Conservation (phyloP, 2,888 invertebrate species). For the Teleogryllus oceanicus region DNA sequence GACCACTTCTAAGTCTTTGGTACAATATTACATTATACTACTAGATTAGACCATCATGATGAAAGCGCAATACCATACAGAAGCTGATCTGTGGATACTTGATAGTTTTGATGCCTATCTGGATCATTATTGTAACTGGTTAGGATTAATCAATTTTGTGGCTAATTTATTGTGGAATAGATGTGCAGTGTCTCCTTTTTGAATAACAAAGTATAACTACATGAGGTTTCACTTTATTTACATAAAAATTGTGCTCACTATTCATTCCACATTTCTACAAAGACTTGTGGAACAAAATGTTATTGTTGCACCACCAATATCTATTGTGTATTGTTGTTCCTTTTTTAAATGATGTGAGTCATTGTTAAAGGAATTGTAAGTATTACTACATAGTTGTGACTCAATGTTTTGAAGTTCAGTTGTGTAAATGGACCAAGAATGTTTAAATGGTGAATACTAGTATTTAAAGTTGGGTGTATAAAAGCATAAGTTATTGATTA, state of each 20-base stretch:
- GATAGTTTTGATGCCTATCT: slow-evolving; percentile 18
- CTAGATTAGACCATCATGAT: background rate
- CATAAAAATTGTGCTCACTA: slow-evolving; percentile 8
- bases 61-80: background rate
- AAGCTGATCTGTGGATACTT: background rate
- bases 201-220: slow-evolving; percentile 3
- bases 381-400: slow-evolving; percentile 4
- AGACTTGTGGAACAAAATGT: slow-evolving; percentile 10
- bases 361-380: background rate
- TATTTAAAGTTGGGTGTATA: slow-evolving; percentile 18
- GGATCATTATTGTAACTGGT: background rate
- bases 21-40: slow-evolving; percentile 4
- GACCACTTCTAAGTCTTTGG: slow-evolving; percentile 8
- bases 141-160: slow-evolving; percentile 1
- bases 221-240: slow-evolving; percentile 18
- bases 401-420: slow-evolving; percentile 29
- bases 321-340: background rate
- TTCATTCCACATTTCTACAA: background rate
- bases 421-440: slow-evolving; percentile 4
- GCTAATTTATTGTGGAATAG: slow-evolving; percentile 1
- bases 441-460: slow-evolving; percentile 10
- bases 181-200: slow-evolving; percentile 11
- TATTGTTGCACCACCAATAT: slow-evolving; percentile 7
- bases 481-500: background rate
- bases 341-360: background rate